phyloP scores from a whole-genome alignment of 2,888 invertebrate genomes.

The Agrotis ipsilon region DNA sequence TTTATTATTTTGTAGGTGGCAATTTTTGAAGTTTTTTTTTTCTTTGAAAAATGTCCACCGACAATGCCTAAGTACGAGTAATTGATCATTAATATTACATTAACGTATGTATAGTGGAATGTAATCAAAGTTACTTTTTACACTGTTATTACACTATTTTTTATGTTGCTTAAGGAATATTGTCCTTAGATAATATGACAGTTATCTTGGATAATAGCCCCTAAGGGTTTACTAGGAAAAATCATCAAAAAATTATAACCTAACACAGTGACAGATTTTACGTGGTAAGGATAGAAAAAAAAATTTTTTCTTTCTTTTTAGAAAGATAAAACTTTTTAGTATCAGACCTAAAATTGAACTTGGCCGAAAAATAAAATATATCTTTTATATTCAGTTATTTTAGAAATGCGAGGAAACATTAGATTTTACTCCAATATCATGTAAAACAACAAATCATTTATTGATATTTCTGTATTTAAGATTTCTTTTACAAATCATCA shows the following conservation, averaged over 20 bases:
- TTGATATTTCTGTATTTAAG: constrained; percentile 14
- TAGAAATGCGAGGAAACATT: not conserved
- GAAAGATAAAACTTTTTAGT: not conserved
- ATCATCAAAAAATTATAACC: constrained; percentile 22
- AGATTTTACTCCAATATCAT: constrained; percentile 24
- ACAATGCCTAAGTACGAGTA: constrained; percentile 86
- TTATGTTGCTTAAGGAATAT: constrained; percentile 28
- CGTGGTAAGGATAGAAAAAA: not conserved
- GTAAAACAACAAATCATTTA: constrained; percentile 23
- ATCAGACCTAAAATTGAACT: not conserved
- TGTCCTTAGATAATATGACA: constrained; percentile 9
- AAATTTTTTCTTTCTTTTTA: not conserved
- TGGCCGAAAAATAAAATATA: not conserved
- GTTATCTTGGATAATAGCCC: constrained; percentile 20
- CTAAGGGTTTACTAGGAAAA: constrained; percentile 34
- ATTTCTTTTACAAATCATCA: constrained; percentile 12
- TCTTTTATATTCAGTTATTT: not conserved
- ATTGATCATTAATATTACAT: constrained; percentile 78
- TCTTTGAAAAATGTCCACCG: constrained; percentile 78
- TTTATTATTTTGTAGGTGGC: constrained; percentile 72
- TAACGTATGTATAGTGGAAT: constrained; percentile 66
- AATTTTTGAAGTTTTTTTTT: constrained; percentile 68
- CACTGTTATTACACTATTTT: constrained; percentile 57
- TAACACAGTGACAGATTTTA: constrained; percentile 23
- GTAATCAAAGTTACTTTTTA: constrained; percentile 66